phyloP scores from a whole-genome alignment of 2,888 invertebrate species.

The Hyposoter dolosus region DNA sequence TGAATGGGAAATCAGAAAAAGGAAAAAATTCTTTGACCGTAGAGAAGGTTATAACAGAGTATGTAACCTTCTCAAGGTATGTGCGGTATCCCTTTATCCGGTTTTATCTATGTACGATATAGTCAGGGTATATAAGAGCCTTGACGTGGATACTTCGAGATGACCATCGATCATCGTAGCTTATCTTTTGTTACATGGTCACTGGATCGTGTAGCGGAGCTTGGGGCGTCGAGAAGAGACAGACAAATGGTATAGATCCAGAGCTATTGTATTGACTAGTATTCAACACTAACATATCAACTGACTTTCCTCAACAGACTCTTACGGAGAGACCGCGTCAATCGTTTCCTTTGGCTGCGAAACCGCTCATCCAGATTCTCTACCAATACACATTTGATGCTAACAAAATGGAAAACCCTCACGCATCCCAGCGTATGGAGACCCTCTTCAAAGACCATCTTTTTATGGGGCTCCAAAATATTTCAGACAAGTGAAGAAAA shows the following conservation, averaged over 20 bases:
- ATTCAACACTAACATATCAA: constrained; percentile 62
- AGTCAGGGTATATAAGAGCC: background rate
- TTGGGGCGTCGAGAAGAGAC: constrained; percentile 75
- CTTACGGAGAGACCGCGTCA: background rate
- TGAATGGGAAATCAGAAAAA: constrained; percentile 19
- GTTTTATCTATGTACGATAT: constrained; percentile 47
- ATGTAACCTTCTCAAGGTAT: constrained; percentile 11
- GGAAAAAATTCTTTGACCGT: background rate
- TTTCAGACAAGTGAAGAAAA: background rate
- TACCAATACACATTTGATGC: background rate
- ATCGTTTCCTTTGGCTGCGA: background rate
- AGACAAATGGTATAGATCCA: constrained; percentile 79
- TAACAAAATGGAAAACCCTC: background rate
- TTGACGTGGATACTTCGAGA: constrained; percentile 34
- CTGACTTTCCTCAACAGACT: constrained; percentile 10
- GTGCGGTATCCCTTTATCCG: constrained; percentile 46
- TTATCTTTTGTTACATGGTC: constrained; percentile 53
- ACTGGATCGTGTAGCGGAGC: constrained; percentile 76
- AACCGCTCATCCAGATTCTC: background rate
- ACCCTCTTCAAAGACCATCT: background rate
- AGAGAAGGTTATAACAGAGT: constrained; percentile 29
- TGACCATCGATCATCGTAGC: constrained; percentile 64
- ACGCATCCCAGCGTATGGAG: background rate
- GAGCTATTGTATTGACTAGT: constrained; percentile 76
- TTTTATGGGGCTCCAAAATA: background rate